Conservation (phyloP, 2,113 vertebrate genomes). For the Hydrolagus affinis region DNA sequence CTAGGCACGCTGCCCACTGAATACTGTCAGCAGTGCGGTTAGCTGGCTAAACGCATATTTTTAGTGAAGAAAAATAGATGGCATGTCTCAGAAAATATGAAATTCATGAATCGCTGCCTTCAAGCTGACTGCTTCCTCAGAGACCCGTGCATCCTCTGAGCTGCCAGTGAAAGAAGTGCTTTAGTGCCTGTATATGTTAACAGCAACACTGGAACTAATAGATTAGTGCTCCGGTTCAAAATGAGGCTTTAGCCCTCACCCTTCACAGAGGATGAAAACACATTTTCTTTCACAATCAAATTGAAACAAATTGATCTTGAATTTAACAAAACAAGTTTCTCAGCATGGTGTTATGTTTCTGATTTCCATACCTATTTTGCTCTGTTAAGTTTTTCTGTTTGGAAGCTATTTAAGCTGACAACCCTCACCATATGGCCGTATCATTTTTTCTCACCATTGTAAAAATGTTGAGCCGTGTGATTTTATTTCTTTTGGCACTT, state of each 20-base stretch:
- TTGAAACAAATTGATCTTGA: background rate
- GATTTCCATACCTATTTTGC: background rate
- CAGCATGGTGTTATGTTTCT: background rate
- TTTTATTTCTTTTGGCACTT: background rate
- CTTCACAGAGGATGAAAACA: background rate
- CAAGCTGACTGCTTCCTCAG: too few relatives aligned
- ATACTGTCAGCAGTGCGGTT: background rate
- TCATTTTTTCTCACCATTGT: background rate
- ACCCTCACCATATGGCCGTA: background rate
- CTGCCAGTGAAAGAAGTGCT: too few relatives aligned
- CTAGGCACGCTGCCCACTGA: conserved; percentile 23
- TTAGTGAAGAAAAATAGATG: too few relatives aligned
- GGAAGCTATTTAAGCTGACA: background rate
- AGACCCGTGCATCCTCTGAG: too few relatives aligned
- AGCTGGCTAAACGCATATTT: too few relatives aligned
- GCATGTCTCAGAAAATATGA: too few relatives aligned
- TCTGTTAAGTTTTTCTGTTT: background rate
- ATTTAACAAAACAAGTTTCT: background rate
- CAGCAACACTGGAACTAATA: background rate
- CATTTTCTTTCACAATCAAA: background rate
- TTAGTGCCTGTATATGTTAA: background rate
- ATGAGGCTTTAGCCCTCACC: background rate
- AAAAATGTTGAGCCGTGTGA: background rate
- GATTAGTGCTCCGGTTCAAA: background rate
- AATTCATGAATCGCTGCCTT: too few relatives aligned